A percentile compares a stretch with the other conserved stretches of the same genome.
Conservation (phyloP, 2,113 vertebrate genomes). For the Pterophyllum scalare region DNA sequence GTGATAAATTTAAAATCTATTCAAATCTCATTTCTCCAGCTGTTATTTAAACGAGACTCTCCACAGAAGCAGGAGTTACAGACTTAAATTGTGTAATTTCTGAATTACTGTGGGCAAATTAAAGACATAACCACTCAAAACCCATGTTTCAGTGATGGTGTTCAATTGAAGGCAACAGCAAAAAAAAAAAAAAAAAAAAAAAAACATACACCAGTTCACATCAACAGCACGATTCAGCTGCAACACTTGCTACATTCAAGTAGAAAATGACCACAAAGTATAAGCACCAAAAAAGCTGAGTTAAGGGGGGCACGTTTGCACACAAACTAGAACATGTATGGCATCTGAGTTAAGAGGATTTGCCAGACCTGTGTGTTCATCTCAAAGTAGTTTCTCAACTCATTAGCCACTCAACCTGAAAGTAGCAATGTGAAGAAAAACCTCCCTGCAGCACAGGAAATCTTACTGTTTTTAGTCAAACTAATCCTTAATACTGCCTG, state of each 20-base stretch:
- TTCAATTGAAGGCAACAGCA: conserved; percentile 9
- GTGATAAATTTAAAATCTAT: conserved; percentile 1
- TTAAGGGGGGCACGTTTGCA: not conserved
- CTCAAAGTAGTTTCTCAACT: conserved; percentile 14
- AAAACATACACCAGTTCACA: conserved; percentile 13
- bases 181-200: not conserved
- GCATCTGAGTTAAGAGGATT: not conserved
- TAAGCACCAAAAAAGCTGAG: conserved; percentile 28
- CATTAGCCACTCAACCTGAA: conserved; percentile 9
- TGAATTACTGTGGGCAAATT: not conserved
- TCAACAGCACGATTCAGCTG: conserved; percentile 41
- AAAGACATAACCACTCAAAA: conserved; percentile 19
- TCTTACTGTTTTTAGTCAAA: not conserved
- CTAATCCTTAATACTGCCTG: not conserved
- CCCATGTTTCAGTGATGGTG: not conserved
- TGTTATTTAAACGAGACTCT: conserved; percentile 2
- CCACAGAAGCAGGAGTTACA: not conserved
- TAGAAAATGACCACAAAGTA: conserved; percentile 16
- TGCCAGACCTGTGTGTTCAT: not conserved
- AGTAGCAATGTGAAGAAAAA: not conserved
- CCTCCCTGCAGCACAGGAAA: not conserved
- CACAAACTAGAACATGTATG: conserved; percentile 12
- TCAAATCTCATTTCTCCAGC: not conserved
- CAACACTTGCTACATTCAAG: conserved; percentile 52
- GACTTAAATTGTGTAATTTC: not conserved